Evolutionary conservation across 2,888 invertebrate genomes (phyloP).

Genomic region (Camponotus fellah): DNA sequence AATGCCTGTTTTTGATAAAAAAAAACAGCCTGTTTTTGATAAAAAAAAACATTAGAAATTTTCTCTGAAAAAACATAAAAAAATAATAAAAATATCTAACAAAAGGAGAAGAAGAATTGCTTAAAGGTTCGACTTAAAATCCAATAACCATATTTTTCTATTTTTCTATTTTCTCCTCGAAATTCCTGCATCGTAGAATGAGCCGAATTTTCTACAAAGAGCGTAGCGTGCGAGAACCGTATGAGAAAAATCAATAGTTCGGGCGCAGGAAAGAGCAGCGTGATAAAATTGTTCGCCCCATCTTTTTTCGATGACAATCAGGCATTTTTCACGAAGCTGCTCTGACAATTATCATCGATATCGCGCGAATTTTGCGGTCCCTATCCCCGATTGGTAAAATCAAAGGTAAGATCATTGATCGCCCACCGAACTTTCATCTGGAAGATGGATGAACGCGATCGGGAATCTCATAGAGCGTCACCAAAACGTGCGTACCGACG

Average conservation of each 20-base stretch:
- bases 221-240: slow-evolving; percentile 11
- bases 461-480: slow-evolving; percentile 36
- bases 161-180: neutral
- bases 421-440: neutral
- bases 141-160: slow-evolving; percentile 2
- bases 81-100: neutral
- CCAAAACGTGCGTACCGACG: slow-evolving; percentile 42
- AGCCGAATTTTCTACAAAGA: neutral
- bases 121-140: neutral
- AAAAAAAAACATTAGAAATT: neutral
- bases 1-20: neutral
- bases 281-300: slow-evolving; percentile 26
- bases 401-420: neutral
- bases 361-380: neutral
- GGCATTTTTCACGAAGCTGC: neutral
- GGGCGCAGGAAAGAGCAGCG: slow-evolving; percentile 25
- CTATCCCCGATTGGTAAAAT: too few species aligned
- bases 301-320: slow-evolving; percentile 11
- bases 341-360: neutral
- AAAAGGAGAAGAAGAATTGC: neutral
- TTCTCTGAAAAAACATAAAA: neutral
- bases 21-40: neutral
- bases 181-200: slow-evolving; percentile 31
- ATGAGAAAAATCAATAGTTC: slow-evolving; percentile 47
- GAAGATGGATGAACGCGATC: slow-evolving; percentile 32